Conservation (phyloP, 2,113 vertebrate species). For the Labeo catla region DNA sequence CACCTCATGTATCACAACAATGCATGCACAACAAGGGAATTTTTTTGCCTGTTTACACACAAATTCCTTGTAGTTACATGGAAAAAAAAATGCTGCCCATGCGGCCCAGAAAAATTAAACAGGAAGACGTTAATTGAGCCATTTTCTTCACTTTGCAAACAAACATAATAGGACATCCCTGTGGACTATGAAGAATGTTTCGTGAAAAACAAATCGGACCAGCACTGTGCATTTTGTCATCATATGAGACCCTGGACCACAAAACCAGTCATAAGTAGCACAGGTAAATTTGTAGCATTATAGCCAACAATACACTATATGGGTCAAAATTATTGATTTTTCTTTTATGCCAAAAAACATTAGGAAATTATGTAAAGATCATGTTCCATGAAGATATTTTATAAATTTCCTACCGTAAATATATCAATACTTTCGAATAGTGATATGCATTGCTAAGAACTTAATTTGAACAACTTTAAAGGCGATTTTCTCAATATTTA, state of each 20-base stretch:
- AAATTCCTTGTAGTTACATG: constrained; percentile 6
- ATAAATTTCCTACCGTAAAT: too few species aligned
- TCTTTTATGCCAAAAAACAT: too few species aligned
- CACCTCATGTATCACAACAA: not conserved
- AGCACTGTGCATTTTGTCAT: not conserved
- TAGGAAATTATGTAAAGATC: too few species aligned
- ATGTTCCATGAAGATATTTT: too few species aligned
- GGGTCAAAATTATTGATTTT: too few species aligned
- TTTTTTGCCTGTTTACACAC: not conserved
- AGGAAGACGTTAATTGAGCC: constrained; percentile 52
- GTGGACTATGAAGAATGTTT: constrained; percentile 37
- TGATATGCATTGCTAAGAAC: too few species aligned
- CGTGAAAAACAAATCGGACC: not conserved
- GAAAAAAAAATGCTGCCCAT: constrained; percentile 21
- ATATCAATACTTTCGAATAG: too few species aligned
- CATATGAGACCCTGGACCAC: not conserved
- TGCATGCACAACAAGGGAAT: not conserved
- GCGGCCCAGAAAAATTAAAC: constrained; percentile 33
- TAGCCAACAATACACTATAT: too few species aligned
- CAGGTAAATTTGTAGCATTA: too few species aligned
- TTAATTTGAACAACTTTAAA: too few species aligned
- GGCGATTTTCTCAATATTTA: too few species aligned
- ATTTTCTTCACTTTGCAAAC: constrained; percentile 50
- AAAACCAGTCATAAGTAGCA: too few species aligned
- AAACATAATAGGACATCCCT: constrained; percentile 37